Conservation (phyloP, 2,888 invertebrate genomes). For the Drosophila macrospina region DNA sequence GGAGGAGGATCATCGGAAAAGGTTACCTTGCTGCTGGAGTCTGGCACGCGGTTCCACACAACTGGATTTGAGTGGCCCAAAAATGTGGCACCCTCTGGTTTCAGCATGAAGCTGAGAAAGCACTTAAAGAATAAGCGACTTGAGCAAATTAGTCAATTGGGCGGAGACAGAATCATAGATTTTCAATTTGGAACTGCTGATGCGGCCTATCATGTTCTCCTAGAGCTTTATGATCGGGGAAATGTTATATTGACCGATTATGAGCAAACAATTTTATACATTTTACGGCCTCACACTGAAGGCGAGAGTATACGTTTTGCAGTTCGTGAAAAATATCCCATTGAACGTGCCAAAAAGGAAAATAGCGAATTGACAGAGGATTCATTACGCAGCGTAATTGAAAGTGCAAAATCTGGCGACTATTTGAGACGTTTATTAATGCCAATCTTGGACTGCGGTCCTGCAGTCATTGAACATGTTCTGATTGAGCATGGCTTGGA, state of each 20-base stretch:
- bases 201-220: conserved; percentile 96
- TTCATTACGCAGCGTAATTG: conserved; percentile 87
- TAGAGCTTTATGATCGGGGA: conserved; percentile 98
- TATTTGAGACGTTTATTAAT: conserved; percentile 93
- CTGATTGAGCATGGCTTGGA: conserved; percentile 84
- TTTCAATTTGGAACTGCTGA: conserved; percentile 97
- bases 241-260: conserved; percentile 97
- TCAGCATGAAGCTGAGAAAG: conserved; percentile 99
- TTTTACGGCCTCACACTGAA: conserved; percentile 96
- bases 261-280: conserved; percentile 95
- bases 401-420: conserved; percentile 90
- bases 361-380: conserved; percentile 86
- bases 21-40: conserved; percentile 94
- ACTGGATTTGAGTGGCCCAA: conserved; percentile 99
- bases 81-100: conserved; percentile 96
- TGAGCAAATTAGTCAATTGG: conserved; percentile 94
- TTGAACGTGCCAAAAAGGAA: conserved; percentile 90
- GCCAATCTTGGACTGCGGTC: conserved; percentile 94
- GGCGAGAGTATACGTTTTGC: conserved; percentile 95
- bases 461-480: conserved; percentile 96
- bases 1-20: conserved; percentile 94
- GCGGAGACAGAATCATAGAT: conserved; percentile 96
- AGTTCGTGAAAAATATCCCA: conserved; percentile 96
- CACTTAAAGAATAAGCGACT: conserved; percentile 98
- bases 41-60: conserved; percentile 96